Base-by-base conservation (phyloP, 2,113 vertebrate species). In the Bubo scandiacus region DNA sequence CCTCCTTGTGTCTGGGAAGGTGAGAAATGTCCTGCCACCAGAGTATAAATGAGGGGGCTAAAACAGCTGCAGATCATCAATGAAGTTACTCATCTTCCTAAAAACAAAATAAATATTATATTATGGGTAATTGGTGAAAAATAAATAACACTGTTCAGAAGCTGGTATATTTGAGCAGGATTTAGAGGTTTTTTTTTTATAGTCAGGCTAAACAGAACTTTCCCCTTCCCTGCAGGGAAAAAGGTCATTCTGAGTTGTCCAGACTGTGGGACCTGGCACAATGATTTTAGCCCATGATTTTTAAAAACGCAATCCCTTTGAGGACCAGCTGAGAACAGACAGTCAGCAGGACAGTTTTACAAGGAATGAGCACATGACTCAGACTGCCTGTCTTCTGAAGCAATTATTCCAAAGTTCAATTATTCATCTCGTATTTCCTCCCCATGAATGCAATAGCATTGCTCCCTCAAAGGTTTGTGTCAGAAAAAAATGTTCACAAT, bases 61-160 rank as follows among this genome's bases (percentile, higher is more conserved):
- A 89, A 91, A 65, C 72, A 92, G 84, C 93, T 94, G 78, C 66
- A 80, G 66, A 47, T 82, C 52, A 75, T 94, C 84, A 97, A 54
- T 73, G 78, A 82, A 88, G 71, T 49, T 73, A 80, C 90, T 94
- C 75, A 94, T 73, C n/a, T 54, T n/a, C 66, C 55, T 75, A n/a
- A 80, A 90, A 87, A 7, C 45, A 71, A 79, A 89, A 67, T 68
- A 84, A 95, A 81, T 81, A 89, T 32, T 85, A 26, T 57, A 54
- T 68, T 92, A 59, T 34, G 73, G 59, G 70, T 61, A 87, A 94
- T 0, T 30, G 77, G 61, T 75, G 81, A 88, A 90, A 94, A 95
- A 72, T 77, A 87, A 85, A 81, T 12, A 73, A 8, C 22, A 7
- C 59, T 51, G 71, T 47, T 81, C 81, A 74, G 89, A 92, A 30